Base-by-base conservation (phyloP, 92 coral and sea anemone species). In the Porites cylindrica region DNA sequence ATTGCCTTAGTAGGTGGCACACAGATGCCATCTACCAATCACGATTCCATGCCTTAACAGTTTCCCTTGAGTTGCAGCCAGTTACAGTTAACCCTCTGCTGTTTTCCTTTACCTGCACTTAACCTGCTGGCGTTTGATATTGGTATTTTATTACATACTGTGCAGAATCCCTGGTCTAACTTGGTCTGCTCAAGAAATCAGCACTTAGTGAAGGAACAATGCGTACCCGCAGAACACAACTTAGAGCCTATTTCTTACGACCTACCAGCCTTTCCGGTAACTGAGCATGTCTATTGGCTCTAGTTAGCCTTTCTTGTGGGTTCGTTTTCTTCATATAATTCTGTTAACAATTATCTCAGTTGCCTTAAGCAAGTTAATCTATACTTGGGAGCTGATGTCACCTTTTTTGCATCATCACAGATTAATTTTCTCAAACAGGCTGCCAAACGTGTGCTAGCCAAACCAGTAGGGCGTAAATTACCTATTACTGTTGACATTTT, bases 41-140 rank as follows among this genome's bases (percentile, higher is more conserved):
- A 69, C 1, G 17, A 62, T 80, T 66, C 58, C 63, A 38, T 38
- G 72, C 20, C 29, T 32, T 61, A 29, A 59, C 51, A 80, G 58
- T 26, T 43, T 8, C 56, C 10, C 53, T 78, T 54, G 16, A 38
- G 18, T 58, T 58, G n/a, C 68, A 79, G 74, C 56, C 70, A 32
- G 58, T 62, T 79, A 43, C 51, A 79, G 72, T 63, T 51, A 19
- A 32, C 32, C 74, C 84, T 19, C 75, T 14, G 58, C 75, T 79
- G 10, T 32, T 69, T 32, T 69, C 74, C 20, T 32, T 69, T 16
- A 69, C 74, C 43, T 20, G 6, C 1, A 3, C 17, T 69, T 69
- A 32, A 67, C 11, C 72, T 20, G 5, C 51, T 67, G 72, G 51
- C 14, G 4, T 67, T 3, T 23, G 20, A 67, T 18, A 67, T 67